Evolutionary conservation across 2,888 invertebrate genomes (phyloP).

Genomic region (Netelia fuscicornis): DNA sequence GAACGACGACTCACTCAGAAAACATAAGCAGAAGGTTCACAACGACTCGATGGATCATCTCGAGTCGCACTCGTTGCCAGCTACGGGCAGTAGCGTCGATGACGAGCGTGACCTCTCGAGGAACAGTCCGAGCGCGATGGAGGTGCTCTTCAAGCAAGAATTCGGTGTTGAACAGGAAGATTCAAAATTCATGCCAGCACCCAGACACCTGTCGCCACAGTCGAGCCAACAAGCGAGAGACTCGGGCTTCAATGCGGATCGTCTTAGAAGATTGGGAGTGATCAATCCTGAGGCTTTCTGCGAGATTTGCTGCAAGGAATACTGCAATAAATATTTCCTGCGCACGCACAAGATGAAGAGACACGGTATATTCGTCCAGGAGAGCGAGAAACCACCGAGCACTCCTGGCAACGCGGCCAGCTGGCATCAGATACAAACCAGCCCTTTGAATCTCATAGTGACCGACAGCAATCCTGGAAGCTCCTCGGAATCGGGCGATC

Average conservation of each 20-base stretch:
- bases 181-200: constrained; percentile 77
- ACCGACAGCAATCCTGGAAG: constrained; percentile 86
- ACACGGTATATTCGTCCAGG: constrained; percentile 92
- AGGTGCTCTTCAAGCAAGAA: constrained; percentile 81
- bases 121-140: constrained; percentile 81
- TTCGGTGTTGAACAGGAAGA: constrained; percentile 82
- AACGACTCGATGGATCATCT: constrained; percentile 83
- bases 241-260: constrained; percentile 90
- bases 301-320: constrained; percentile 96
- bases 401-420: constrained; percentile 77
- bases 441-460: constrained; percentile 92
- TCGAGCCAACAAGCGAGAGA: constrained; percentile 89
- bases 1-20: constrained; percentile 90
- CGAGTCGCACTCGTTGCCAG: constrained; percentile 69
- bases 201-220: constrained; percentile 78
- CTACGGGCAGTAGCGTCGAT: constrained; percentile 72
- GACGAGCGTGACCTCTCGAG: constrained; percentile 75
- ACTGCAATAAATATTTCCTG: constrained; percentile 96
- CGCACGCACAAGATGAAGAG: constrained; percentile 96
- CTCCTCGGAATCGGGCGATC: constrained; percentile 85
- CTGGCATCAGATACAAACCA: constrained; percentile 88
- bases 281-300: constrained; percentile 96
- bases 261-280: constrained; percentile 91
- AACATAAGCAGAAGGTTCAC: constrained; percentile 90
- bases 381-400: constrained; percentile 86